These are phyloP conservation scores for Margaritifera margaritifera DNA, from an alignment of 2,888 invertebrate species.

Conservation along the genomic window DNA sequence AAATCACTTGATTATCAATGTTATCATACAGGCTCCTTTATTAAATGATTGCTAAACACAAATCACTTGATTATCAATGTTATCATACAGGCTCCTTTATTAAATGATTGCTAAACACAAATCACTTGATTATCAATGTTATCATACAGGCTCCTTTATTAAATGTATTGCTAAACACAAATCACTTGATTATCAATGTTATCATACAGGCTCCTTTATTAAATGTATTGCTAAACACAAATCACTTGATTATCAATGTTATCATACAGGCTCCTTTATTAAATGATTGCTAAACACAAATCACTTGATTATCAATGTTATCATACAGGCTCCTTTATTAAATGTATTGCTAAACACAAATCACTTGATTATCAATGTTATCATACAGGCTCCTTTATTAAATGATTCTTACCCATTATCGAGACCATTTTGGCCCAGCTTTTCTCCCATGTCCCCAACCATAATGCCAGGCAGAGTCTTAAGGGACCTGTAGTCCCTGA, in stretches of 20 bases:
- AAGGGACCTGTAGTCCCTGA: constrained; percentile 74
- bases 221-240: too few relatives aligned
- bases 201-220: too few relatives aligned
- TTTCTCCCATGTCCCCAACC: constrained; percentile 94
- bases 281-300: too few relatives aligned
- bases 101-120: constrained; percentile 3
- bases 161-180: too few relatives aligned
- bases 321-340: too few relatives aligned
- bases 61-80: too few relatives aligned
- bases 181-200: too few relatives aligned
- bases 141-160: background rate
- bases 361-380: constrained; percentile 73
- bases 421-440: constrained; percentile 90
- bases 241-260: too few relatives aligned
- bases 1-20: constrained; percentile 73
- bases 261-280: too few relatives aligned
- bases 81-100: too few relatives aligned
- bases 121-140: constrained; percentile 73
- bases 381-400: constrained; percentile 51
- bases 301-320: too few relatives aligned
- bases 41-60: constrained; percentile 70
- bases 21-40: background rate
- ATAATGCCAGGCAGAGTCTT: constrained; percentile 80
- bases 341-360: constrained; percentile 2
- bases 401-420: constrained; percentile 87